Percentiles rank a stretch among this genome's conserved stretches.
These are phyloP conservation scores for Podotricha telesiphe DNA, from an alignment of 2,888 invertebrate genomes.

Conservation along the genomic window DNA sequence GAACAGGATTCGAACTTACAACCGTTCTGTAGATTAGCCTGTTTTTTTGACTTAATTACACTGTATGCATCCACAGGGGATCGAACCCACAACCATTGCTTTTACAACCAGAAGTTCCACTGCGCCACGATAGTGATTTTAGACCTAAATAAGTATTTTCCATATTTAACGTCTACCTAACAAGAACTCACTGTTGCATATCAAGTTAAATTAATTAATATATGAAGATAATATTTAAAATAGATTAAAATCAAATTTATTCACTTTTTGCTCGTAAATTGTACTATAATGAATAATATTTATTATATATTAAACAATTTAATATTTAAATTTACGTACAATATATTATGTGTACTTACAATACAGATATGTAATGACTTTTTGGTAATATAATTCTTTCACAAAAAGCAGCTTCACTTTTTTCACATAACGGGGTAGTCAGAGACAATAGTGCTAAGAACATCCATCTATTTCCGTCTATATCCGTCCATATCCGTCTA, in stretches of 20 bases:
- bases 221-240: slow-evolving; percentile 44
- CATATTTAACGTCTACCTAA: slow-evolving; percentile 21
- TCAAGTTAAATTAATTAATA: slow-evolving; percentile 42
- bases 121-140: too few relatives aligned
- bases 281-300: slow-evolving; percentile 39
- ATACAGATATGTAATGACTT: slow-evolving; percentile 21
- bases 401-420: too few relatives aligned
- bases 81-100: too few relatives aligned
- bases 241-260: slow-evolving; percentile 46
- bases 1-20: too few relatives aligned
- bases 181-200: slow-evolving; percentile 37
- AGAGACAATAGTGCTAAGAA: too few relatives aligned
- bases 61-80: too few relatives aligned
- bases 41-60: too few relatives aligned
- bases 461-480: too few relatives aligned
- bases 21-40: too few relatives aligned
- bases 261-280: slow-evolving; percentile 40
- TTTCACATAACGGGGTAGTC: too few relatives aligned
- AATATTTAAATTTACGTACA: slow-evolving; percentile 16
- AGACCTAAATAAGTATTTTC: neutral
- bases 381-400: neutral
- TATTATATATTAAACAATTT: slow-evolving; percentile 38
- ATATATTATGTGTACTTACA: slow-evolving; percentile 28
- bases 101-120: too few relatives aligned
- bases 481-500: too few relatives aligned